phyloP scores from a whole-genome alignment of 2,888 invertebrate species.

The Xestia rhomboidea region DNA sequence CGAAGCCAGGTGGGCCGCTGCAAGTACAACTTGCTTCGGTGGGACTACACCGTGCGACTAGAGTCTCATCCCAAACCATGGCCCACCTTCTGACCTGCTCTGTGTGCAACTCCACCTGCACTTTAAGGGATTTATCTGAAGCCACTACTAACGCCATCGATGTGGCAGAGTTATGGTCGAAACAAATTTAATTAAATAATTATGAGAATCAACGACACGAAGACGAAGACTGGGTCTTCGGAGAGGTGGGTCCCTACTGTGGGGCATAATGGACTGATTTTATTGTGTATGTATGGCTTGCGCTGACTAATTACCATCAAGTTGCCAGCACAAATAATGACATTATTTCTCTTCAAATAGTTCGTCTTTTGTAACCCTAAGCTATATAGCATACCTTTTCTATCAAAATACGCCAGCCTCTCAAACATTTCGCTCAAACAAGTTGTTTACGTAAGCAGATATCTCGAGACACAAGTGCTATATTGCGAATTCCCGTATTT shows the following conservation, averaged over 20 bases:
- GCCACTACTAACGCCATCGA: no score
- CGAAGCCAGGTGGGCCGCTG: no score
- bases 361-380: not conserved
- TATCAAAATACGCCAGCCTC: conserved; percentile 2
- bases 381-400: conserved; percentile 8
- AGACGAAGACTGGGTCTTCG: not conserved
- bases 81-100: no score
- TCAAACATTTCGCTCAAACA: conserved; percentile 10
- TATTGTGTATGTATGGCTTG: not conserved
- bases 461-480: conserved; percentile 3
- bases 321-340: not conserved
- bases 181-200: no score
- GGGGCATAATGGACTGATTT: not conserved
- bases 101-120: no score
- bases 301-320: not conserved
- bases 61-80: no score
- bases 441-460: conserved; percentile 41
- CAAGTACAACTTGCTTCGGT: no score
- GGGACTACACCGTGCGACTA: no score
- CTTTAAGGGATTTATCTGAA: no score
- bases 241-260: not conserved
- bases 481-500: conserved; percentile 43
- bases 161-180: no score
- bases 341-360: not conserved
- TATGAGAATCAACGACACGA: no score